These are phyloP conservation scores for Remorina albescens DNA, from an alignment of 2,797 vertebrate genomes.

Conservation along the genomic window DNA sequence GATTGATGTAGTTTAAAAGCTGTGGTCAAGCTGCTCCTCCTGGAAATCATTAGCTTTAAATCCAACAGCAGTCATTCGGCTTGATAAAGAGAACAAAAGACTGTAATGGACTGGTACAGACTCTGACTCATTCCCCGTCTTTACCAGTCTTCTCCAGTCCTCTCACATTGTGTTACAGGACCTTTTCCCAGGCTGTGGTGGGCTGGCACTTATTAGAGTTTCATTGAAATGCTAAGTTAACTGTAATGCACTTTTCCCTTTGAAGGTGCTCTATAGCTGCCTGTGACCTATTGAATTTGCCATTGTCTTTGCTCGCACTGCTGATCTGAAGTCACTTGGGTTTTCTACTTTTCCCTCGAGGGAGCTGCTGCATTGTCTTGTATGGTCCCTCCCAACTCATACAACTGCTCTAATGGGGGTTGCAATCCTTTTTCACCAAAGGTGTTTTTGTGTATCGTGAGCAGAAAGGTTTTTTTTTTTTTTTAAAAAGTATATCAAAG, in stretches of 20 bases:
- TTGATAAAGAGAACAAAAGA: slow-evolving; percentile 49
- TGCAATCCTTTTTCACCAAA: slow-evolving; percentile 57
- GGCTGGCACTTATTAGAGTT: slow-evolving; percentile 50
- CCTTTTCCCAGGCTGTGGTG: slow-evolving; percentile 29
- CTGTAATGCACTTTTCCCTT: slow-evolving; percentile 58
- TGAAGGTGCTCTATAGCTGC: slow-evolving; percentile 55
- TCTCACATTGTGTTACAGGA: slow-evolving; percentile 22
- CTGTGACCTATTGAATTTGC: slow-evolving; percentile 52
- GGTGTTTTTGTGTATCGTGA: slow-evolving; percentile 34
- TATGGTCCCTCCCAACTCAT: slow-evolving; percentile 34
- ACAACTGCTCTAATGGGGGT: slow-evolving; percentile 59
- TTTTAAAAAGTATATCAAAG: slow-evolving; percentile 33
- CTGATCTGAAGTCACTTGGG: slow-evolving; percentile 64
- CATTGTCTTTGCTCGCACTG: slow-evolving; percentile 65
- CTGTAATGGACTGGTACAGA: slow-evolving; percentile 29
- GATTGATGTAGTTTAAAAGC: neutral
- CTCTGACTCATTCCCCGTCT: slow-evolving; percentile 38
- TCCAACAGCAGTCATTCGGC: slow-evolving; percentile 5
- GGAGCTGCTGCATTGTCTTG: slow-evolving; percentile 65
- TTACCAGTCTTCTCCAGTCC: slow-evolving; percentile 36
- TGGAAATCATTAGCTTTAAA: slow-evolving; percentile 31
- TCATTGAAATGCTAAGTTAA: slow-evolving; percentile 79
- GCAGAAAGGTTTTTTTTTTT: slow-evolving; percentile 29
- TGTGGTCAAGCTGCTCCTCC: neutral
- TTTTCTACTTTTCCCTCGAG: slow-evolving; percentile 50